phyloP scores from a whole-genome alignment of 2,113 vertebrate genomes.

The Antigone vipio region DNA sequence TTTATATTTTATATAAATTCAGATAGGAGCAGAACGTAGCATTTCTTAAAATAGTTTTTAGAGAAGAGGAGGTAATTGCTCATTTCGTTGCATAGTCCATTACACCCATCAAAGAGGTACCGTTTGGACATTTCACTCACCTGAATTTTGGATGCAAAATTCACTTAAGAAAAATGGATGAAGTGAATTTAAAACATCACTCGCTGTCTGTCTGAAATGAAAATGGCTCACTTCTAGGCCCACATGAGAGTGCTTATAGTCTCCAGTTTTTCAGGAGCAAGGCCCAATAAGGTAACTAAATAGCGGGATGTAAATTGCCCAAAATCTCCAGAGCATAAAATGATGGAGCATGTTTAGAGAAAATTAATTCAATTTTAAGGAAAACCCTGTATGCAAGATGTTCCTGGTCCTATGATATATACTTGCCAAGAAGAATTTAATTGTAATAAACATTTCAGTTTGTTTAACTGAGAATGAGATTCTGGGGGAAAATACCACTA shows the following conservation, averaged over 20 bases:
- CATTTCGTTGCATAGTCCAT: not conserved
- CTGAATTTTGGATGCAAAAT: not conserved
- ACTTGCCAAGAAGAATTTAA: not conserved
- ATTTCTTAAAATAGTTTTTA: not conserved
- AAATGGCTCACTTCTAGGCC: not conserved
- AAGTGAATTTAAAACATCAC: not conserved
- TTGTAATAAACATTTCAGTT: not conserved
- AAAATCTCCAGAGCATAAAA: not conserved
- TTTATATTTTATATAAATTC: not conserved
- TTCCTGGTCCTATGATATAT: not conserved
- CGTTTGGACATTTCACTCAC: fast-evolving
- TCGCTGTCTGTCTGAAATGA: not conserved
- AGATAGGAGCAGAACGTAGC: not conserved
- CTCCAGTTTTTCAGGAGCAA: not conserved
- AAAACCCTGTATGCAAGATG: not conserved
- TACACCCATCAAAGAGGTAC: not conserved
- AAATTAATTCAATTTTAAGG: not conserved
- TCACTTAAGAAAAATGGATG: not conserved
- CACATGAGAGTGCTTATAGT: not conserved
- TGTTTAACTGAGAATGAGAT: not conserved
- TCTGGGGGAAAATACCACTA: not conserved
- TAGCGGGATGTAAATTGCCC: not conserved
- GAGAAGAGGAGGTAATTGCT: not conserved
- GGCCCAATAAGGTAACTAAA: not conserved
- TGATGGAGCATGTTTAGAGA: fast-evolving